Evolutionary conservation across 2,797 vertebrate species (phyloP), one percentile per base, ranked within the genome.

Genomic region (Avahi laniger): DNA sequence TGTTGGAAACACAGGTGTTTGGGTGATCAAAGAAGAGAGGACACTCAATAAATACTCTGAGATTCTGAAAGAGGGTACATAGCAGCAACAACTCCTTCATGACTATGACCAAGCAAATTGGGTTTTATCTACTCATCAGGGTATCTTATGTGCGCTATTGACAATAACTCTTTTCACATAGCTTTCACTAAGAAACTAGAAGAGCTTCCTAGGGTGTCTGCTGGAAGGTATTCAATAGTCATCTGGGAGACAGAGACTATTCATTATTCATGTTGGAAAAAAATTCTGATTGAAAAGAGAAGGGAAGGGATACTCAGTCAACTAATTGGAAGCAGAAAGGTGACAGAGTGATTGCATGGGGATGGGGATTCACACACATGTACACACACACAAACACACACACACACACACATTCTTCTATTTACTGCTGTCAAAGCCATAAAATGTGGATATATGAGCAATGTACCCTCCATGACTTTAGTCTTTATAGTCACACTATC

Each of bases 241-340:
- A 63, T 20, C 13, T 92, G 35, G 1, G 20, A 94, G 38, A 59
- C 26, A 63, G 46, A 90, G 11, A 52, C 4, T 75, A 30, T n/a
- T 54, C 63, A 86, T 28, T 73, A 41, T 75, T 93, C 61, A 75
- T n/a, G 20, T 1, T 46, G 17, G 67, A 84, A 75, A 88, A 33
- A 94, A 92, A 93, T 61, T 38, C 88, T 52, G 70, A 18, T 28
- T 95, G 35, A 92, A 65, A 17, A 24, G 18, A 70, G 59, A 72
- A 89, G 13, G 7, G 38, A 65, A 79, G 41, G 59, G 24, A 35
- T 54, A 24, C 7, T 52, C 30, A 91, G 63, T 43, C 20, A 70
- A 76, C 41, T 69, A 80, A 73, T 3, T 72, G n/a, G 81, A 90
- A 93, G 33, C 67, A 96, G 63, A 89, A 94, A 89, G 73, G 35